phyloP scores from a whole-genome alignment of 2,113 vertebrate species.

The Forbesichthys agassizii region DNA sequence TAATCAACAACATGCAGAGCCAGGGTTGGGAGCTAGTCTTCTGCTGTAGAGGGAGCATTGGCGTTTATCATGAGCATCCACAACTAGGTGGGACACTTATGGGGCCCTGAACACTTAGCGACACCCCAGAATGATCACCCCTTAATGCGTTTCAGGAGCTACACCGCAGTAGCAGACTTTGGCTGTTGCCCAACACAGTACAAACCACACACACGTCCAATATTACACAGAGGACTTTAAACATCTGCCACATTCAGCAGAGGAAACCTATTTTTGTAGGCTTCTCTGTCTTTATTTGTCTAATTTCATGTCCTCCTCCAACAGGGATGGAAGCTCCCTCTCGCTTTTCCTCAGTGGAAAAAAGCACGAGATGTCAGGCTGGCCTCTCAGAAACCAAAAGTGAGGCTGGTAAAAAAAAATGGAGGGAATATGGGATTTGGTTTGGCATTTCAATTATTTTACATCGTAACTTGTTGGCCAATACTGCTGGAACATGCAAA shows the following conservation, averaged over 20 bases:
- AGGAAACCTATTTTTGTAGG: constrained; percentile 15
- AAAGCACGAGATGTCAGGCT: constrained; percentile 52
- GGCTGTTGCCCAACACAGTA: constrained; percentile 20
- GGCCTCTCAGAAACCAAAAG: constrained; percentile 59
- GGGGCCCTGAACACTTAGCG: no score
- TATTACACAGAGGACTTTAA: constrained; percentile 13
- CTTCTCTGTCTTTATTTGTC: constrained; percentile 48
- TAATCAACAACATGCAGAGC: no score
- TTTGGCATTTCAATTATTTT: constrained; percentile 73
- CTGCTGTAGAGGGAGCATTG: no score
- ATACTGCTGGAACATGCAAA: constrained; percentile 71
- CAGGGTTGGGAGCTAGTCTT: no score
- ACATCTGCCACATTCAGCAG: constrained; percentile 45
- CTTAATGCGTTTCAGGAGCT: no score
- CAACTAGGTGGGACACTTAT: no score
- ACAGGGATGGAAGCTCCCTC: constrained; percentile 59
- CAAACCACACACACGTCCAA: constrained; percentile 8
- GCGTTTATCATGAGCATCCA: no score
- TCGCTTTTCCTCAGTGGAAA: constrained; percentile 62
- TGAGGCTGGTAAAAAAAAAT: constrained; percentile 60
- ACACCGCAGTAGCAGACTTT: not conserved
- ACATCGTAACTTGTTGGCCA: constrained; percentile 61
- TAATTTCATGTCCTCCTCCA: constrained; percentile 53
- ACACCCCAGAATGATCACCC: no score
- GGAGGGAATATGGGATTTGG: constrained; percentile 64